Conservation (phyloP, 2,113 vertebrate genomes). For the Ageneiosus marmoratus region DNA sequence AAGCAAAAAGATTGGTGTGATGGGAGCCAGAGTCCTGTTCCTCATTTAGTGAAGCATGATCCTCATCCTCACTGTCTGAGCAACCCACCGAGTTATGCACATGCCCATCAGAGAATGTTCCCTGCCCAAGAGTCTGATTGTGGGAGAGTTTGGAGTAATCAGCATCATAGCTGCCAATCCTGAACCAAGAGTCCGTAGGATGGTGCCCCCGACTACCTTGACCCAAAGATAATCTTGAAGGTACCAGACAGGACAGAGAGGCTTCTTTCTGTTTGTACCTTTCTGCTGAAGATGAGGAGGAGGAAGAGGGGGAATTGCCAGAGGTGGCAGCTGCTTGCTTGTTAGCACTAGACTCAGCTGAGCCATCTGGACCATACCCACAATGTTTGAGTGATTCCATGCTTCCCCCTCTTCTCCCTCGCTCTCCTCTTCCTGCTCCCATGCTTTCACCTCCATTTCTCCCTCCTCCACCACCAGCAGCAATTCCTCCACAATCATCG, state of each 20-base stretch:
- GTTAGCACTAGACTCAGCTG: slow-evolving; percentile 56
- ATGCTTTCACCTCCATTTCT: slow-evolving; percentile 64
- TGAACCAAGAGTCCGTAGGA: slow-evolving; percentile 73
- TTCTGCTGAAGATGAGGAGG: slow-evolving; percentile 79
- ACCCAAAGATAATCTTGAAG: slow-evolving; percentile 70
- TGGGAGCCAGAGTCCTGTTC: slow-evolving; percentile 62
- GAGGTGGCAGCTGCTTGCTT: slow-evolving; percentile 65
- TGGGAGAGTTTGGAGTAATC: slow-evolving; percentile 73
- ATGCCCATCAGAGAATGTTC: slow-evolving; percentile 68
- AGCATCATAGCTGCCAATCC: slow-evolving; percentile 68
- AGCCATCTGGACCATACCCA: slow-evolving; percentile 84
- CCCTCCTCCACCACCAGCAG: slow-evolving; percentile 52
- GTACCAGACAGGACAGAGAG: slow-evolving; percentile 73
- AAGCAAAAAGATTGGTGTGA: slow-evolving; percentile 95
- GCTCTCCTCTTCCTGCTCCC: slow-evolving; percentile 63
- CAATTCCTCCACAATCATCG: slow-evolving; percentile 52
- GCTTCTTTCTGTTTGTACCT: slow-evolving; percentile 78
- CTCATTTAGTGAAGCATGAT: slow-evolving; percentile 64
- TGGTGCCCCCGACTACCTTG: slow-evolving; percentile 65
- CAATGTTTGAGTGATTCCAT: slow-evolving; percentile 91
- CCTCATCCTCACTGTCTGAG: slow-evolving; percentile 77
- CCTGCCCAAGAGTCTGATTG: slow-evolving; percentile 63
- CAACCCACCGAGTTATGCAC: slow-evolving; percentile 64
- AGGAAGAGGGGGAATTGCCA: slow-evolving; percentile 77
- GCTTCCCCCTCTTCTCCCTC: slow-evolving; percentile 77